phyloP scores from a whole-genome alignment of 2,888 invertebrate species.

The Autographa pulchrina region DNA sequence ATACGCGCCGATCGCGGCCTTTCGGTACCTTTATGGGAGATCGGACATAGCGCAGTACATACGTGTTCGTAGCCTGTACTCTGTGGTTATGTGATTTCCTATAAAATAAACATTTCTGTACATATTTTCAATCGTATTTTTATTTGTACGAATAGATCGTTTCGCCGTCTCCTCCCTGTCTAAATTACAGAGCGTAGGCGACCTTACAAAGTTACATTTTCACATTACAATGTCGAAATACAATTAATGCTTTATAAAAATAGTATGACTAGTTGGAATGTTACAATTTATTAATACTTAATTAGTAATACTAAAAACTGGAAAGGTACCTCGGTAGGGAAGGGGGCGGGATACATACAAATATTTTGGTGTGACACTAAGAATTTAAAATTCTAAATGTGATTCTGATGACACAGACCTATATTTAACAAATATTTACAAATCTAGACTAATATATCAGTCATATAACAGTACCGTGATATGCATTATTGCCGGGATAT shows the following conservation, averaged over 20 bases:
- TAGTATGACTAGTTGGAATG: slow-evolving; percentile 73
- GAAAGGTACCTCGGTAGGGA: slow-evolving; percentile 67
- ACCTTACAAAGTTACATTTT: slow-evolving; percentile 48
- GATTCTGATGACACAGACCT: slow-evolving; percentile 62
- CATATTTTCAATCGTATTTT: slow-evolving; percentile 87
- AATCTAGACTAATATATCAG: slow-evolving; percentile 75
- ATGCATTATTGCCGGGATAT: slow-evolving; percentile 88
- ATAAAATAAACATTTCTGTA: slow-evolving; percentile 88
- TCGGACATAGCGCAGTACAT: slow-evolving; percentile 76
- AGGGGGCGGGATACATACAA: slow-evolving; percentile 69
- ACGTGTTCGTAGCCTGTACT: slow-evolving; percentile 78
- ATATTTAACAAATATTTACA: slow-evolving; percentile 74
- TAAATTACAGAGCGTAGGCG: slow-evolving; percentile 45
- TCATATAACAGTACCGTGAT: slow-evolving; percentile 81
- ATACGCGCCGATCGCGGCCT: slow-evolving; percentile 76
- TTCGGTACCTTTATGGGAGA: slow-evolving; percentile 78
- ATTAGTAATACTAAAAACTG: slow-evolving; percentile 65
- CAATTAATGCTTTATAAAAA: slow-evolving; percentile 72
- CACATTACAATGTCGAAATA: slow-evolving; percentile 59
- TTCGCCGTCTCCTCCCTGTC: slow-evolving; percentile 51
- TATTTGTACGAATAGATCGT: slow-evolving; percentile 76
- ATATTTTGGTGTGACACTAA: slow-evolving; percentile 71
- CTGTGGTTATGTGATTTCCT: slow-evolving; percentile 84
- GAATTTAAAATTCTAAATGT: slow-evolving; percentile 74
- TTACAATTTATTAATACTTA: slow-evolving; percentile 60